phyloP scores from a whole-genome alignment of 37 sponge, comb jelly and placozoan genomes.

The Beroe ovata region DNA sequence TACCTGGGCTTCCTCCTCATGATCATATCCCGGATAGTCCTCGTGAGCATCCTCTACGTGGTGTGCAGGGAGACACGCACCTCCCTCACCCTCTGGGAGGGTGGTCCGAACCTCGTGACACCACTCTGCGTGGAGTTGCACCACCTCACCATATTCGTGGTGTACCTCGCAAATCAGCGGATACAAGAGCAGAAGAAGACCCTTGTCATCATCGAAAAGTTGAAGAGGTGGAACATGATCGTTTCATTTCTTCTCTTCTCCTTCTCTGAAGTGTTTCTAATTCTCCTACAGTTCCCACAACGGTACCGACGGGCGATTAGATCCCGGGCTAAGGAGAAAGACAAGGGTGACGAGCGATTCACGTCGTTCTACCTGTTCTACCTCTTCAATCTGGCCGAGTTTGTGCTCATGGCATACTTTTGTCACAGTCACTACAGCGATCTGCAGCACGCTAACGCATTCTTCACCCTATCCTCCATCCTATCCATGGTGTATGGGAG shows the following conservation, averaged over 20 bases:
- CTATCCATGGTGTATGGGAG: not conserved
- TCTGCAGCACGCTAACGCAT: no score
- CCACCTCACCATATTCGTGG: not conserved
- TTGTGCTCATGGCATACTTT: not conserved
- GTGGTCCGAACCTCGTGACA: slow-evolving; percentile 7
- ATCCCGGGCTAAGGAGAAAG: not conserved
- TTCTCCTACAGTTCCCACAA: slow-evolving; percentile 21
- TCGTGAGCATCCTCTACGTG: not conserved
- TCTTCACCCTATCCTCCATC: not conserved
- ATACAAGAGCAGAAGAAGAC: not conserved
- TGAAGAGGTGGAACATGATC: slow-evolving; percentile 14
- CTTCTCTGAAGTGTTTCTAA: slow-evolving; percentile 40
- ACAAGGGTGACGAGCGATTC: slow-evolving; percentile 11
- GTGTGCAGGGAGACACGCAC: not conserved
- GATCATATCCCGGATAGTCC: slow-evolving; percentile 5
- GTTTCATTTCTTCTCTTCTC: slow-evolving; percentile 43
- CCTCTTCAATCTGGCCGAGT: not conserved
- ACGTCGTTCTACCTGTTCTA: slow-evolving; percentile 10
- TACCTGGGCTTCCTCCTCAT: slow-evolving; percentile 60
- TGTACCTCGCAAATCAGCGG: slow-evolving; percentile 32
- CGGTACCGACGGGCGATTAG: slow-evolving; percentile 42
- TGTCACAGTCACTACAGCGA: not conserved
- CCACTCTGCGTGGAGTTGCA: slow-evolving; percentile 13
- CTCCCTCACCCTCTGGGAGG: not conserved
- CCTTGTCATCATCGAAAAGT: not conserved